These are phyloP conservation scores for Apotomis capreana DNA, from an alignment of 2,888 invertebrate genomes.

Conservation along the genomic window DNA sequence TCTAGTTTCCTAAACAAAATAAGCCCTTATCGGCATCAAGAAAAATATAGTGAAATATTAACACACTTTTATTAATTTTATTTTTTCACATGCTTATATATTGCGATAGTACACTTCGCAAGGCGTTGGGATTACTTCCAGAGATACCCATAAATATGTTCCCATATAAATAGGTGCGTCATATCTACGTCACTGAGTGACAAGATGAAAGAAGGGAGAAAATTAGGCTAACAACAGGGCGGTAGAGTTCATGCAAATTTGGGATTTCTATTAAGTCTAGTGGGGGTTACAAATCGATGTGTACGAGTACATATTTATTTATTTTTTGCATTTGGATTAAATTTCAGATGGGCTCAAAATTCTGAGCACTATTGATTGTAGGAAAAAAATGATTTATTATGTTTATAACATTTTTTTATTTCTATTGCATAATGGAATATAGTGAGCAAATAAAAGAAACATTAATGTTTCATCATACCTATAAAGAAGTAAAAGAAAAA, in stretches of 20 bases:
- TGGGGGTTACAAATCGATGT: too few species aligned
- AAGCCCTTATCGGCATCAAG: background rate
- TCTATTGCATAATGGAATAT: too few species aligned
- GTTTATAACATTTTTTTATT: too few species aligned
- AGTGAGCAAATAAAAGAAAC: too few species aligned
- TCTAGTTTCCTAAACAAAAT: too few species aligned
- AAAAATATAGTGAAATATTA: background rate
- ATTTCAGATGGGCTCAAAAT: too few species aligned
- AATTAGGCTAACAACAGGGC: background rate
- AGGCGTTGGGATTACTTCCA: constrained; percentile 45
- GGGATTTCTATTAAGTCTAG: background rate
- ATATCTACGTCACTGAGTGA: constrained; percentile 61
- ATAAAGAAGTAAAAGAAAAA: too few species aligned
- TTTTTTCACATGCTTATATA: background rate
- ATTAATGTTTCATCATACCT: too few species aligned
- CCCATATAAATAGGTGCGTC: constrained; percentile 64
- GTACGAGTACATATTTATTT: too few species aligned
- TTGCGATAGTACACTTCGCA: background rate
- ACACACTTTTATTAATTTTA: background rate
- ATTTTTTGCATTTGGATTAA: too few species aligned
- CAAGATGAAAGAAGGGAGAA: constrained; percentile 44
- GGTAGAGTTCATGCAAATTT: background rate
- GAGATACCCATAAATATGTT: constrained; percentile 69
- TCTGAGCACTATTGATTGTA: too few species aligned
- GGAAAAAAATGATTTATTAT: too few species aligned